Evolutionary conservation across 2,113 vertebrate genomes (phyloP), one percentile per base, ranked within the genome.

Genomic region (Carassius gibelio): DNA sequence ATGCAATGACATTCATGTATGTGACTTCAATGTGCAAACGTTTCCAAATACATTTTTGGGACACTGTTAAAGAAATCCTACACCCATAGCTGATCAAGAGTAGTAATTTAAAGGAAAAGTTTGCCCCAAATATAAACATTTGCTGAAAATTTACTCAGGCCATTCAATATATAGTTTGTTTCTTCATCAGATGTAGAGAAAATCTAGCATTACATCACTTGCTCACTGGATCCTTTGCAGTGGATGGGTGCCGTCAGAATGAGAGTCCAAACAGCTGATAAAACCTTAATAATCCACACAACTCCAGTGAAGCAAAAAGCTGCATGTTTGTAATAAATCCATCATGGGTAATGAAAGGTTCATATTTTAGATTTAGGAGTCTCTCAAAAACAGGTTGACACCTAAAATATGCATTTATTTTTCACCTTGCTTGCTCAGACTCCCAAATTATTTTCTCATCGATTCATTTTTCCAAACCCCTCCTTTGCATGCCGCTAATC

Each of bases 61-160:
- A 48, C 42, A 48, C 72, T 50, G 71, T 45, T 23, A 75, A 75
- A 75, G 42, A 23, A 50, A 75, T 23, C 72, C 71, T 74, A n/a
- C 71, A 74, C 71, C 72, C 42, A 50, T 15, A 50, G 42, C 13
- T 26, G 72, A 75, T 48, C 38, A 23, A 48, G 36, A 42, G 21
- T 23, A 2, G 5, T 45, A 21, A 21, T 45, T 45, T 45, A n/a
- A 45, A 72, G 9, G 0, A 57, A 17, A 21, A 59, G 19, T 59
- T 59, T 19, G 8, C 57, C 57, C 57, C 17, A 21, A 59, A 59
- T 8, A 21, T 21, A 2, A 59, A 59, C 0, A 59, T 19, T 5
- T 19, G 55, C 19, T 21, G 57, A 59, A 59, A 21, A 59, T 59
- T 8, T 21, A 21, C 7, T 59, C 17, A 57, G 6, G 0, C 2